Conservation (phyloP, 2,797 vertebrate genomes). For the Nothura maculosa region DNA sequence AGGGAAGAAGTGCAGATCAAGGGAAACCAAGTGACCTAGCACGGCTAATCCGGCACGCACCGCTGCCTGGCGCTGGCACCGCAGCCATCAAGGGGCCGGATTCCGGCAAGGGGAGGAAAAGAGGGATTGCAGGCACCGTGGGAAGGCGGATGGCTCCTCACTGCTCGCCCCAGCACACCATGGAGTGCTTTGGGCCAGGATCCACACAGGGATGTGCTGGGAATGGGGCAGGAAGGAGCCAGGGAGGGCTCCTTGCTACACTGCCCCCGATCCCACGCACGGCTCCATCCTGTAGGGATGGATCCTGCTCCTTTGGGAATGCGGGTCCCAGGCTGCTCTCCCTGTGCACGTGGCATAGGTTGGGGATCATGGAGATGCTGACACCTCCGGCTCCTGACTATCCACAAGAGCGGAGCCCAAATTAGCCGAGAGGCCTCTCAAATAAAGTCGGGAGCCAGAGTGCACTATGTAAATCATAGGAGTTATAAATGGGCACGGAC, state of each 20-base stretch:
- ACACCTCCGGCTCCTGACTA: background rate
- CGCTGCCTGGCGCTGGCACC: background rate
- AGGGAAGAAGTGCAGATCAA: constrained; percentile 52
- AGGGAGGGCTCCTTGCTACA: constrained; percentile 16
- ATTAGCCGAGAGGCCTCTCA: background rate
- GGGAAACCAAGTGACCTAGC: constrained; percentile 37
- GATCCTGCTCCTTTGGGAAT: background rate
- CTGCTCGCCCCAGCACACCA: background rate
- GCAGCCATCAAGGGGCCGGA: background rate
- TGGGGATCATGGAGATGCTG: background rate
- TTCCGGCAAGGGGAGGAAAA: background rate
- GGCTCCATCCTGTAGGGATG: too few species aligned
- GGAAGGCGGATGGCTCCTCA: constrained; percentile 5
- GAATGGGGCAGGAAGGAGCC: background rate
- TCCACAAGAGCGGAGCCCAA: background rate
- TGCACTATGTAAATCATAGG: fast-evolving
- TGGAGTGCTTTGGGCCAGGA: background rate
- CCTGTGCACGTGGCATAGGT: background rate
- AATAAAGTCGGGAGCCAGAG: background rate
- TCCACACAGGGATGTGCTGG: background rate
- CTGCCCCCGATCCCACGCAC: background rate
- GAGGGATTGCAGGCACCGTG: constrained; percentile 24
- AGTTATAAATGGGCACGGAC: fast-evolving
- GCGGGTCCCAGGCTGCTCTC: background rate
- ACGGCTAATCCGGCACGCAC: background rate